Evolutionary conservation across 1,140 invertebrate genomes (phyloP).

Genomic region (Papilio aristodemus): DNA sequence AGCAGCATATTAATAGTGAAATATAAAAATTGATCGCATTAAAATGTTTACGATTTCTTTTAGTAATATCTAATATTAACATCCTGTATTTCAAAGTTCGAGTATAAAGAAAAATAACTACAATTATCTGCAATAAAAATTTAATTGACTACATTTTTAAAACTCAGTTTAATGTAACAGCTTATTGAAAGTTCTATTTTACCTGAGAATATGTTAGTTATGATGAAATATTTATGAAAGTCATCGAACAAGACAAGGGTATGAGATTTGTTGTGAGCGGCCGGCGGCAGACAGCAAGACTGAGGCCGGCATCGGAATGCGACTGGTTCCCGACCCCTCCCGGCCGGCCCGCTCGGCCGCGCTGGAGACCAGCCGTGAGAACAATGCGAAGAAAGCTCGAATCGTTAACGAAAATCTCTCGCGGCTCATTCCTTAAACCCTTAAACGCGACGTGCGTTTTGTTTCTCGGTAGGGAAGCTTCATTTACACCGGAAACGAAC

Average conservation of each 20-base stretch:
- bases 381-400: conserved; percentile 40
- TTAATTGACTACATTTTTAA: neutral
- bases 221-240: conserved; percentile 6
- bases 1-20: conserved; percentile 12
- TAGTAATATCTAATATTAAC: neutral
- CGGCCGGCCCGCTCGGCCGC: conserved; percentile 37
- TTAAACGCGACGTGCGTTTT: neutral
- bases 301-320: conserved; percentile 49
- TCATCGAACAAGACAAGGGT: conserved; percentile 20
- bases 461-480: conserved; percentile 43
- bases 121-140: neutral
- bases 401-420: conserved; percentile 20
- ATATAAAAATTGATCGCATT: conserved; percentile 6
- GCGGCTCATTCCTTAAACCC: neutral
- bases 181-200: neutral
- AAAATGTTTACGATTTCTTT: conserved; percentile 13
- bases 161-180: neutral
- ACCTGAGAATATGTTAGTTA: neutral
- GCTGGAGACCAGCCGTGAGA: conserved; percentile 43
- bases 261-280: conserved; percentile 42
- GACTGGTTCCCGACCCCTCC: conserved; percentile 50
- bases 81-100: too few relatives aligned
- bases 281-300: conserved; percentile 45
- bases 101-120: conserved; percentile 3
- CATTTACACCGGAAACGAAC: conserved; percentile 50